Evolutionary conservation across 2,113 vertebrate species (phyloP), one percentile per base, ranked within the genome.

Genomic region (Spermophilus dauricus): DNA sequence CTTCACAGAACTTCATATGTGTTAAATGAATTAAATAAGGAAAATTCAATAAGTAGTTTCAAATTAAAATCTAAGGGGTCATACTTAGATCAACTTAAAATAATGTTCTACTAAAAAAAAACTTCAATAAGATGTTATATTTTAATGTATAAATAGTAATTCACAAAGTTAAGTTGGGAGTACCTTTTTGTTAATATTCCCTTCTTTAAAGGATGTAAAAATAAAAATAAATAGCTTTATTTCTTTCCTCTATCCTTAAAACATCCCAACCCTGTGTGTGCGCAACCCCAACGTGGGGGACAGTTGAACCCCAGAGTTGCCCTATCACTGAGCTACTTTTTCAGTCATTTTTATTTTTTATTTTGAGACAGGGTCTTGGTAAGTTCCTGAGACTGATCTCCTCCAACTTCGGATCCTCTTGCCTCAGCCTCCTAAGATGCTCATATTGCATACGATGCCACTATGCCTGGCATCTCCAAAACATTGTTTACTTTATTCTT

Each of bases 21-120:
- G 0, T 72, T 94, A 93, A 95, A 67, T 87, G 39, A 91, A 69
- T 83, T 48, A 70, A 61, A n/a, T 90, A 18, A 92, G 34, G 28
- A 9, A 86, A 95, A 81, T 39, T 77, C 53, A 96, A 86, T 58
- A 14, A 81, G 75, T 37, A 85, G 18, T 83, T 97, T 89, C 22
- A 94, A 86, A 72, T 56, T 83, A 95, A 96, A 76, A 72, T 88
- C 28, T 90, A 80, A 86, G 39, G 37, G 65, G 30, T 83, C 84
- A 92, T 96, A 89, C 75, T 95, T 95, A 95, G 96, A 45, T 20
- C 22, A 77, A 58, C 13, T 80, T 91, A 78, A 63, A 83, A 58
- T 89, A 77, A 83, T 53, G 61, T 88, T 94, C 73, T 95, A 24
- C 28, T 61, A 34, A 73, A 11, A 11, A 94, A 92, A 70, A 45